phyloP scores from a whole-genome alignment of 2,888 invertebrate species.

The Chloroclystis v-ata region DNA sequence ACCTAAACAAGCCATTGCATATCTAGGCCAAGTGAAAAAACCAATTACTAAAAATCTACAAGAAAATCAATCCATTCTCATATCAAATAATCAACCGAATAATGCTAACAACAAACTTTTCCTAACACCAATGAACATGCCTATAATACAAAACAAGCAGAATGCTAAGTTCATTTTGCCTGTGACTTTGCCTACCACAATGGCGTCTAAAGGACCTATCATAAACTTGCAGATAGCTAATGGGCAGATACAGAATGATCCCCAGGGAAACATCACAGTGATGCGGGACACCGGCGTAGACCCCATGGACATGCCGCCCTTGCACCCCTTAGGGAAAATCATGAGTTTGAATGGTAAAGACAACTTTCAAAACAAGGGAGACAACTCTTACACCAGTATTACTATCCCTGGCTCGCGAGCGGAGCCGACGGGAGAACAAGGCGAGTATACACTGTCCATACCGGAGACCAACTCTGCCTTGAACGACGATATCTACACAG shows the following conservation, averaged over 20 bases:
- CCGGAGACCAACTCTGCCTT: conserved; percentile 73
- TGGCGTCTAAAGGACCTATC: conserved; percentile 78
- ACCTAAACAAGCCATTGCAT: conserved; percentile 72
- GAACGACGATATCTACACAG: conserved; percentile 75
- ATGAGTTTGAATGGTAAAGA: conserved; percentile 58
- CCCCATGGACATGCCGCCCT: conserved; percentile 60
- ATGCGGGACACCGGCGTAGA: conserved; percentile 69
- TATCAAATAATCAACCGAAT: conserved; percentile 66
- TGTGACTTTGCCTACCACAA: conserved; percentile 71
- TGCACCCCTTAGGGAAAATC: conserved; percentile 62
- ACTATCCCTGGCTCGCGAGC: conserved; percentile 70
- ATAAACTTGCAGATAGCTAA: conserved; percentile 84
- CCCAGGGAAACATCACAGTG: conserved; percentile 80
- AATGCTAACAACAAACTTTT: conserved; percentile 74
- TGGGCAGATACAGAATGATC: conserved; percentile 80
- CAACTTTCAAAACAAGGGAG: conserved; percentile 48
- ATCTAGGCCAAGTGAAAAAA: conserved; percentile 77
- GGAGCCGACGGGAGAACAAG: conserved; percentile 70
- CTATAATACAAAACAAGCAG: conserved; percentile 76
- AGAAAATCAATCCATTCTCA: conserved; percentile 68
- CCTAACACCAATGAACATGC: conserved; percentile 77
- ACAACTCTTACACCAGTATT: conserved; percentile 57
- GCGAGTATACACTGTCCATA: conserved; percentile 71
- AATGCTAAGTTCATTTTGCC: conserved; percentile 76
- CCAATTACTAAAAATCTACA: conserved; percentile 52